Evolutionary conservation across 1,140 invertebrate species (phyloP).

Genomic region (Rhyacophila brunnea): DNA sequence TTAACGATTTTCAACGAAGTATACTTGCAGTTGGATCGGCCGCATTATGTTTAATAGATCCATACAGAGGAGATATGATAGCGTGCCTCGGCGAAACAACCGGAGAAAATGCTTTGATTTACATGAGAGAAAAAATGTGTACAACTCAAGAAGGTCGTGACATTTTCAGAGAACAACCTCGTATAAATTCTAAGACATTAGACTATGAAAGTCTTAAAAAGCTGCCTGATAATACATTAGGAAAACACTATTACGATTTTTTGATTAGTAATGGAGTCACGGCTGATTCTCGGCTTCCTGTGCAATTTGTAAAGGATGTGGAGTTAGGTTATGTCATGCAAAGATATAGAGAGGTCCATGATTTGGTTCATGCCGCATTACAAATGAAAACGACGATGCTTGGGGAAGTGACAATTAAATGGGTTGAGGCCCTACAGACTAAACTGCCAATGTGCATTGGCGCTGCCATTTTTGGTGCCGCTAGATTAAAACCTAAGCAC

Average conservation of each 20-base stretch:
- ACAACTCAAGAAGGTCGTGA: constrained; percentile 65
- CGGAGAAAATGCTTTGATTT: constrained; percentile 66
- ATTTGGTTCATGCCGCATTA: constrained; percentile 88
- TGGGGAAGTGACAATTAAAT: constrained; percentile 90
- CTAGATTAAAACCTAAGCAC: constrained; percentile 81
- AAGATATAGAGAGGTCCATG: constrained; percentile 94
- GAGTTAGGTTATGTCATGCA: constrained; percentile 96
- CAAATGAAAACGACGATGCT: constrained; percentile 96
- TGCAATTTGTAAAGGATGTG: constrained; percentile 89
- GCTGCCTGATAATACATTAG: constrained; percentile 79
- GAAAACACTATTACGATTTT: constrained; percentile 81
- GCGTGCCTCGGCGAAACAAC: constrained; percentile 90
- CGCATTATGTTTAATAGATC: constrained; percentile 70
- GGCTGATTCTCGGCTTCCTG: constrained; percentile 84
- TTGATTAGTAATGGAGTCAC: constrained; percentile 83
- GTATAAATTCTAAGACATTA: constrained; percentile 83
- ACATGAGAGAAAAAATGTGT: constrained; percentile 68
- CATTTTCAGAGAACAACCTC: constrained; percentile 77
- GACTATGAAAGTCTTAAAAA: constrained; percentile 69
- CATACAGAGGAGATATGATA: constrained; percentile 86
- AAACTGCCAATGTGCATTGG: constrained; percentile 86
- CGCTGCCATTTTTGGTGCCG: constrained; percentile 84
- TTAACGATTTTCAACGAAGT: constrained; percentile 70
- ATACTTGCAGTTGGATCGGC: constrained; percentile 80
- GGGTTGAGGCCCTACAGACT: constrained; percentile 93